Conservation (phyloP, 2,888 invertebrate species). For the Orchesellides sinensis region DNA sequence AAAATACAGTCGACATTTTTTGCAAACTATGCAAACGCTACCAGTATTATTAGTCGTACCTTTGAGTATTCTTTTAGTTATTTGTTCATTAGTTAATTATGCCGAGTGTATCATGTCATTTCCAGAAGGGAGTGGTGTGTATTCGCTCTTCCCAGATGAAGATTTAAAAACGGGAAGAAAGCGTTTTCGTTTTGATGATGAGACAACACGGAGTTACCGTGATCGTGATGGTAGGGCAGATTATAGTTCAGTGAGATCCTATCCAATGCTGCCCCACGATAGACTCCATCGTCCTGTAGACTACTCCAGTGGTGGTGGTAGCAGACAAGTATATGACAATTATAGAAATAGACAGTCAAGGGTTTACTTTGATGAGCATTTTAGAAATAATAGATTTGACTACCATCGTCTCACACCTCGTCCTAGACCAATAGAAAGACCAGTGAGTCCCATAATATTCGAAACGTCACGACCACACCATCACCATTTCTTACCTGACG, state of each 20-base stretch:
- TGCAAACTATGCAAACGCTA: constrained; percentile 36
- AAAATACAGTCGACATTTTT: constrained; percentile 24
- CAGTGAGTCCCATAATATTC: constrained; percentile 60
- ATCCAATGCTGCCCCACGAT: constrained; percentile 54
- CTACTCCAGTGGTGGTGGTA: background rate
- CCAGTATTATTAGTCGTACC: constrained; percentile 32
- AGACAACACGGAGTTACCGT: constrained; percentile 24
- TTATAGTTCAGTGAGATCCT: constrained; percentile 22
- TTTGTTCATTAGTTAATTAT: constrained; percentile 30
- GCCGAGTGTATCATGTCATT: constrained; percentile 64
- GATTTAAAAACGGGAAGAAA: constrained; percentile 72
- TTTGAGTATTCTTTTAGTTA: constrained; percentile 18
- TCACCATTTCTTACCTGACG: constrained; percentile 32
- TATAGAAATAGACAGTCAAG: constrained; percentile 29
- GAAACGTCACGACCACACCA: constrained; percentile 51
- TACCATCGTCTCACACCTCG: constrained; percentile 30
- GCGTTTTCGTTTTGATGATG: constrained; percentile 68
- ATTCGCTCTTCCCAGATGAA: constrained; percentile 73
- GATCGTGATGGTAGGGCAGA: constrained; percentile 38
- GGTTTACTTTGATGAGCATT: constrained; percentile 29
- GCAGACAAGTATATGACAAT: constrained; percentile 3
- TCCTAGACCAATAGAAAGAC: constrained; percentile 43
- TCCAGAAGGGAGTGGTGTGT: constrained; percentile 62
- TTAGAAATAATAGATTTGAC: constrained; percentile 42
- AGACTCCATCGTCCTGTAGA: constrained; percentile 41